A percentile compares a stretch with the other conserved stretches of the same genome.
Conservation (phyloP, 2,113 vertebrate genomes). For the Seriola dumerili region DNA sequence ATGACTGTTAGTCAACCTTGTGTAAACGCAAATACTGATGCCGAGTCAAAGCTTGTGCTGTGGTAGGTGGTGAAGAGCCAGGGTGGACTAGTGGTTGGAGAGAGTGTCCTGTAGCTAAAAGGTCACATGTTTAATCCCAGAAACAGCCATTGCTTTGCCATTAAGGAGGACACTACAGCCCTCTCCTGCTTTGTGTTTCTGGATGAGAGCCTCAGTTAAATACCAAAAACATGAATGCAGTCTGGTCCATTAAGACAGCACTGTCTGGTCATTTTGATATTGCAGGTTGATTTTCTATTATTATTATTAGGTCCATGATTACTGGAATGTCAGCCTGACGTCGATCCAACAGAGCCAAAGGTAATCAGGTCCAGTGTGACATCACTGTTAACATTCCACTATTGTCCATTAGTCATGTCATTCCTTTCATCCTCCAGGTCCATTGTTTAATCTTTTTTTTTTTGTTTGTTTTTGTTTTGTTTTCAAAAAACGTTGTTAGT, state of each 20-base stretch:
- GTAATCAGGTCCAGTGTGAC: constrained; percentile 36
- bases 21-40: constrained; percentile 52
- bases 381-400: constrained; percentile 52
- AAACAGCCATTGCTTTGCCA: constrained; percentile 1
- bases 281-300: constrained; percentile 36
- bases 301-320: constrained; percentile 33
- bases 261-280: constrained; percentile 38
- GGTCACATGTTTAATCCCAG: constrained; percentile 38
- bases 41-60: constrained; percentile 65
- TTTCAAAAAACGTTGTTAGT: constrained; percentile 36
- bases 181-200: constrained; percentile 22
- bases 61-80: constrained; percentile 41
- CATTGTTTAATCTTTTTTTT: not conserved
- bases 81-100: constrained; percentile 34
- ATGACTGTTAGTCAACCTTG: constrained; percentile 33
- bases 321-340: constrained; percentile 52
- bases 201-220: constrained; percentile 34
- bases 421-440: constrained; percentile 31
- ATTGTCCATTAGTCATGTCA: constrained; percentile 21
- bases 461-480: constrained; percentile 14
- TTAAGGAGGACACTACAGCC: not conserved
- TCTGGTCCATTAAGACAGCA: constrained; percentile 43
- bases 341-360: constrained; percentile 46
- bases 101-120: constrained; percentile 20
- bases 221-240: constrained; percentile 28